These are phyloP conservation scores for Heterodera filipjevi DNA, from an alignment of 2,888 invertebrate genomes.

Conservation along the genomic window DNA sequence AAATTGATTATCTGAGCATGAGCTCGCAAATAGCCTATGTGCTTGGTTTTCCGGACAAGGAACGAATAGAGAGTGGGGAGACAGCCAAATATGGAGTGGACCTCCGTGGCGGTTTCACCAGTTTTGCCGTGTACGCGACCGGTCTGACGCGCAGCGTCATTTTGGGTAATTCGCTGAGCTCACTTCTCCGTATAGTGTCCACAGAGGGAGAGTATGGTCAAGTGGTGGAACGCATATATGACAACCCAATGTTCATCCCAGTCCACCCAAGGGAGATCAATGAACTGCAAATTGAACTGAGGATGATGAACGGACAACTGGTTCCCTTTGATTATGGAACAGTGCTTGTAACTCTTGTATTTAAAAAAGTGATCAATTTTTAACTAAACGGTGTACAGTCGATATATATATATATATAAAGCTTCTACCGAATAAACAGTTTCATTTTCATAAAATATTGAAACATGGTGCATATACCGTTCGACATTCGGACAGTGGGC, in stretches of 20 bases:
- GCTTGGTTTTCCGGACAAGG: constrained; percentile 13
- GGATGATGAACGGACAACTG: neutral
- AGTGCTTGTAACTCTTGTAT: neutral
- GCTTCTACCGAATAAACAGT: neutral
- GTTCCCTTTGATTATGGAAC: neutral
- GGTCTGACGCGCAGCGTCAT: constrained; percentile 19
- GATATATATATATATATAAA: neutral
- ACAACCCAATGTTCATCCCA: constrained; percentile 2
- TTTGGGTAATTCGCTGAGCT: constrained; percentile 14
- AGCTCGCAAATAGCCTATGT: constrained; percentile 18
- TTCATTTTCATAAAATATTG: neutral
- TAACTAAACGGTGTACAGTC: neutral
- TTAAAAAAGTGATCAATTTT: neutral
- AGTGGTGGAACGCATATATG: neutral
- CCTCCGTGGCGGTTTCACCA: constrained; percentile 18
- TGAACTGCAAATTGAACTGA: neutral
- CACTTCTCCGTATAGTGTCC: constrained; percentile 17
- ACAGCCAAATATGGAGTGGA: constrained; percentile 10
- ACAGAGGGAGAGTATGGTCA: constrained; percentile 19
- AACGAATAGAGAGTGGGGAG: neutral
- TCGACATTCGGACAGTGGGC: constrained; percentile 11
- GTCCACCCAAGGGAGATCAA: constrained; percentile 4
- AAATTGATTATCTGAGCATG: constrained; percentile 16
- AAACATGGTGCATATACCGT: constrained; percentile 20
- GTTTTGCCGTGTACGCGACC: constrained; percentile 17